Percentiles rank a stretch among this genome's conserved stretches.
Evolutionary conservation across 2,113 vertebrate genomes (phyloP).

Genomic region (Brienomyrus longianalis): DNA sequence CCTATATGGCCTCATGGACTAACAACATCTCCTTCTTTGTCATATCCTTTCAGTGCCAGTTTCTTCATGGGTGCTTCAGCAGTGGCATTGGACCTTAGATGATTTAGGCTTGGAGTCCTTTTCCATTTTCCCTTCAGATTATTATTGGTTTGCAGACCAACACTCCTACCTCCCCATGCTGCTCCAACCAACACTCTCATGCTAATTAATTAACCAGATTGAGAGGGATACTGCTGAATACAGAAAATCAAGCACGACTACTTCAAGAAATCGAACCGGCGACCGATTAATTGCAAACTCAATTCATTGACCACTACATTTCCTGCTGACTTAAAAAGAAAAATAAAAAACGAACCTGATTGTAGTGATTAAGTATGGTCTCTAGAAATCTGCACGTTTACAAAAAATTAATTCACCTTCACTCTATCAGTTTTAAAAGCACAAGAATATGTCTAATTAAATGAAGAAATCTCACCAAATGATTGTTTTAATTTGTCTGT

Average conservation of each 20-base stretch:
- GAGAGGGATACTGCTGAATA: neutral
- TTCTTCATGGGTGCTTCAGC: neutral
- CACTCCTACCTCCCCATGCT: neutral
- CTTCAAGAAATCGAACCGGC: neutral
- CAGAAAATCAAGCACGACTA: neutral
- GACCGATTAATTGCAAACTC: neutral
- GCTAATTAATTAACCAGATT: neutral
- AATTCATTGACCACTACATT: neutral
- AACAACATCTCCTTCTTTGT: neutral
- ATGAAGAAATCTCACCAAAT: neutral
- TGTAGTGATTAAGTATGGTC: neutral
- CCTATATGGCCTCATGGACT: neutral
- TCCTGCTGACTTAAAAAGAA: neutral
- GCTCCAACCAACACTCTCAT: neutral
- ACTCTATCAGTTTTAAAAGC: neutral
- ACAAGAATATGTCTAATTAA: neutral
- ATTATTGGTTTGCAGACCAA: neutral
- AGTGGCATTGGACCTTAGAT: neutral
- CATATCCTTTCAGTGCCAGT: neutral
- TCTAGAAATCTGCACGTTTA: neutral
- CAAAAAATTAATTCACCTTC: neutral
- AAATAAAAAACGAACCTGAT: neutral
- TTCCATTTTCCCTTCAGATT: neutral
- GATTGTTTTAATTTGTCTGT: neutral
- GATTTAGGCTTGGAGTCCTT: neutral